Base-by-base conservation (phyloP, 2,113 vertebrate genomes). In the Mormyrus lacerda region DNA sequence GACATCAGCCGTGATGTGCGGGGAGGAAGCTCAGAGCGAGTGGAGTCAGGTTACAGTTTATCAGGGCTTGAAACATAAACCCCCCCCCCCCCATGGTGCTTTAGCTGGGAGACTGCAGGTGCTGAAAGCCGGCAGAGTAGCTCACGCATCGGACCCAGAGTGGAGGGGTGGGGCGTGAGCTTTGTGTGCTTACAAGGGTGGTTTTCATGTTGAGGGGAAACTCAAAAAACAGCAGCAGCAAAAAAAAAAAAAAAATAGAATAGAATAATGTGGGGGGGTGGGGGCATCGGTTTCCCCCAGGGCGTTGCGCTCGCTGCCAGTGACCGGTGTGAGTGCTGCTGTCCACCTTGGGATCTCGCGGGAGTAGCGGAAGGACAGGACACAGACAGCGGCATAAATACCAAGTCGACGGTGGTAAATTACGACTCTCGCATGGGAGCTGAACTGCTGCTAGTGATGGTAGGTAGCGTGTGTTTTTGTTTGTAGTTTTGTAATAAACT, bases 21-120 rank as follows among this genome's bases (percentile, higher is more conserved):
- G 91, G 76, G 94, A 89, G 55, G 53, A 89, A 73, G 55, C 45
- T 92, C 92, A 93, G 91, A 73, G 15, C 3, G 55, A 89, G 44
- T 15, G 91, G 92, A 93, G 91, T 95, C 91, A 17, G 93, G 93
- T 95, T 95, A 94, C 95, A 92, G 79, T 73, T 86, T 90, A 88
- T 85, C 88, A 89, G 58, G 4, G 55, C 42, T 9, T 65, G 89
- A 69, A 65, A 69, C 65, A 19, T 65, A 50, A 39, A 31, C 53
- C 35, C 24, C 27, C 55, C 58, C n/a, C 35, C 21, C 76, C 9
- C 3, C 27, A 39, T 0, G 65, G 24, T 39, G 86, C 47, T 24
- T 48, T 13, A 48, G 82, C 82, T n/a, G 24, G 35, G 61, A 15
- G 76, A 83, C 48, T 89, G 47, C 82, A 55, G 87, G 58, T 76